phyloP scores from a whole-genome alignment of 2,113 vertebrate genomes.

The Pimephales promelas region DNA sequence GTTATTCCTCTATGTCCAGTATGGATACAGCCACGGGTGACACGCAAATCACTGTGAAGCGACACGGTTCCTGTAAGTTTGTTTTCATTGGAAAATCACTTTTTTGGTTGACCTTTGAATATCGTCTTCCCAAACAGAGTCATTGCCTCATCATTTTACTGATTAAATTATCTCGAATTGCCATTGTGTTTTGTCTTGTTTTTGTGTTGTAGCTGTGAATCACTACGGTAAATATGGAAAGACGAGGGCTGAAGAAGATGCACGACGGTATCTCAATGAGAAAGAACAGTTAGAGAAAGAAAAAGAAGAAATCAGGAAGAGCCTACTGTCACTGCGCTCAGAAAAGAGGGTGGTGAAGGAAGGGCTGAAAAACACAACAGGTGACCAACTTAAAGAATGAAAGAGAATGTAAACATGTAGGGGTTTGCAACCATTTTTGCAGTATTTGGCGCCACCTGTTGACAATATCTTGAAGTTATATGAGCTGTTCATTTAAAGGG shows the following conservation, averaged over 20 bases:
- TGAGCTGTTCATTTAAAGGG: neutral
- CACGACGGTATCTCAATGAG: constrained; percentile 84
- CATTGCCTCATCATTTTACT: neutral
- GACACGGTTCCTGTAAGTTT: constrained; percentile 89
- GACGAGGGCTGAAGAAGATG: constrained; percentile 94
- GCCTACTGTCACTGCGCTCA: constrained; percentile 80
- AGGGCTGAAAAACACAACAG: constrained; percentile 78
- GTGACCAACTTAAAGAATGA: constrained; percentile 65
- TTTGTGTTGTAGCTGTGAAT: constrained; percentile 80
- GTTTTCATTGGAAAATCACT: neutral
- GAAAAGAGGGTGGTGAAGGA: constrained; percentile 87
- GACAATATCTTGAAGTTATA: neutral
- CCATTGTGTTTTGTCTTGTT: neutral
- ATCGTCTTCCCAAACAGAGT: neutral
- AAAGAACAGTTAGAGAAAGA: constrained; percentile 92
- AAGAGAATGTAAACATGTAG: neutral
- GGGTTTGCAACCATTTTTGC: neutral
- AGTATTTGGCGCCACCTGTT: constrained; percentile 37
- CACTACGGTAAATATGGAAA: constrained; percentile 93
- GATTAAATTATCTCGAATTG: neutral
- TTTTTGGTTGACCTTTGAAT: neutral
- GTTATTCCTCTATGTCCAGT: constrained; percentile 90
- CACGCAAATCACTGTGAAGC: constrained; percentile 85
- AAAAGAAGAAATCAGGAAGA: constrained; percentile 83
- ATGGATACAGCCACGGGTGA: constrained; percentile 84